Base-by-base conservation (phyloP, 2,113 vertebrate species). In the Rhineura floridana region DNA sequence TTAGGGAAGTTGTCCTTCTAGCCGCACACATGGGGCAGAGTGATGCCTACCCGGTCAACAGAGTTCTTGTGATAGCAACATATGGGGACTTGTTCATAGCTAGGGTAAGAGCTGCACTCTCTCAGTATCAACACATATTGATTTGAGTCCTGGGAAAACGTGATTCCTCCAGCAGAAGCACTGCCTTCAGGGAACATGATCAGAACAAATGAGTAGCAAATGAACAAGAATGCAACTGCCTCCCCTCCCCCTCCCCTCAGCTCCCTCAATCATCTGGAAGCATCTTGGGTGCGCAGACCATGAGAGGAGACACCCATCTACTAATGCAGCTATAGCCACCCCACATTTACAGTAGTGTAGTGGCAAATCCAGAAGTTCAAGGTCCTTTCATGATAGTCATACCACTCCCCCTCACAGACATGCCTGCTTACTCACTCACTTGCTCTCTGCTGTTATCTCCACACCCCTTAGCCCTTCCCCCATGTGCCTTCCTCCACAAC, bases 281-380 rank as follows among this genome's bases (percentile, higher is more conserved):
- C 28, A 2, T 28, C 21, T 44, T 46, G 92, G 70, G 89, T 84
- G 85, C 87, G 91, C 95, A 86, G 83, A 82, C 91, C 39, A 87
- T 0, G 28, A 85, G 81, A 91, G 39, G 65, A 73, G 73, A 50
- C 4, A 23, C 70, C 79, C 91, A 83, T 93, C 89, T 84, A 33
- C 84, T 83, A 88, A 62, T 87, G 59, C 81, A 90, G 67, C 84
- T 94, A 90, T 84, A 39, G 76, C 90, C 77, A 79, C 91, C n/a
- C n/a, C n/a, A n/a, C n/a, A n/a, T n/a, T n/a, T n/a, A n/a, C n/a
- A n/a, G n/a, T n/a, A n/a, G n/a, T n/a, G n/a, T n/a, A n/a, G n/a
- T n/a, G n/a, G n/a, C n/a, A n/a, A n/a, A n/a, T n/a, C n/a, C n/a
- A n/a, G n/a, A n/a, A n/a, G n/a, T n/a, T n/a, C n/a, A n/a, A n/a